Evolutionary conservation across 2,888 invertebrate species (phyloP), one percentile per base, ranked within the genome.

Genomic region (Protonemura montana): DNA sequence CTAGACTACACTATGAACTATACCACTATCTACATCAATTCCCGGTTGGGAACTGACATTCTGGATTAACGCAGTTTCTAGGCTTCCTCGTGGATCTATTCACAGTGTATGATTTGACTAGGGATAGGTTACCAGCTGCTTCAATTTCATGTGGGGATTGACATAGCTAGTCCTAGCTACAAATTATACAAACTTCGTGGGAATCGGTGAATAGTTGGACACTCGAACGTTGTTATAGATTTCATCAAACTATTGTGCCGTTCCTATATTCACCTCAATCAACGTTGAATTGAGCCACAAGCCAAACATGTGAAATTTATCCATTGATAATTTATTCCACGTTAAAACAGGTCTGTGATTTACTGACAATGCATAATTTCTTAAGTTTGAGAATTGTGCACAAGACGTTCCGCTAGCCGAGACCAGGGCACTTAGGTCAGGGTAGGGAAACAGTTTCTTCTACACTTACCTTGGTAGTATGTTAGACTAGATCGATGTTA

Each of bases 201-300:
- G 59, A 7, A 16, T 59, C 59, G 3, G 21, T 59, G 59, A 59
- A 59, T 59, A 59, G 59, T 59, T 59, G 59, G 59, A 59, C 59
- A 59, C 21, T 59, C 59, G 59, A 59, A 3, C 59, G 59, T 59
- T 59, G 59, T 59, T 59, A 59, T 59, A 59, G 59, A 59, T 59
- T 59, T 59, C 59, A 59, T 59, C 59, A 59, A 59, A 59, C 59
- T 59, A 59, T 59, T 59, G 59, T 59, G 59, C 59, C 59, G 59
- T 21, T 59, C 13, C 13, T 59, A 59, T 59, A 59, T 59, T 59
- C 59, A 59, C 59, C 59, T 59, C 59, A 59, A 59, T 59, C 59
- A 59, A 59, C 59, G 59, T 59, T 3, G 59, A 59, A 59, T 59
- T 59, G 59, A 59, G 59, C 59, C 59, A 1, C 59, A 13, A 59